These are phyloP conservation scores for Lithophane socia DNA, from an alignment of 2,888 invertebrate species.

Conservation along the genomic window DNA sequence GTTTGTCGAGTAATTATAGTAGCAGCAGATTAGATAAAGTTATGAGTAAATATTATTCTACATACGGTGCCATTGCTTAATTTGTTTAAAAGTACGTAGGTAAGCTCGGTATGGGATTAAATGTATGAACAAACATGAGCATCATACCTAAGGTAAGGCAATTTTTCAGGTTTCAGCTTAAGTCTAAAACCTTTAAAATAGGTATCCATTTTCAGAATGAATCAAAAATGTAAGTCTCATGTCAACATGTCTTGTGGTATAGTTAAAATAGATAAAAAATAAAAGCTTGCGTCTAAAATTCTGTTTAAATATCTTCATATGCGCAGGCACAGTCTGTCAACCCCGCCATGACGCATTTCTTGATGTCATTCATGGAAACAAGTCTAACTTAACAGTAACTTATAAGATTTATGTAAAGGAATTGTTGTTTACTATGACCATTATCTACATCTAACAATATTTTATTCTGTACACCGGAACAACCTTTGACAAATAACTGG, in stretches of 20 bases:
- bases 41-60: conserved; percentile 48
- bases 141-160: background rate
- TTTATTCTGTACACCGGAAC: conserved; percentile 66
- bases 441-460: background rate
- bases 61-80: conserved; percentile 18
- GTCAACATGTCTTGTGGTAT: background rate
- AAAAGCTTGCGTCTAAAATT: background rate
- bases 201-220: background rate
- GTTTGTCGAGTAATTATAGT: conserved; percentile 45
- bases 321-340: background rate
- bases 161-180: conserved; percentile 6
- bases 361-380: background rate
- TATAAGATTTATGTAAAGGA: conserved; percentile 12
- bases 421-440: conserved; percentile 12
- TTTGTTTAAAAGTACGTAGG: conserved; percentile 16
- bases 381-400: conserved; percentile 6
- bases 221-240: background rate
- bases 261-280: background rate
- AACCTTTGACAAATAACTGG: conserved; percentile 66
- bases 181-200: background rate
- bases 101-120: conserved; percentile 25
- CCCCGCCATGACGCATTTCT: conserved; percentile 1
- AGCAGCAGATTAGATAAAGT: conserved; percentile 63
- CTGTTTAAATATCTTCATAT: background rate
- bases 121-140: conserved; percentile 17